Percentiles rank a stretch among this genome's conserved stretches.
Evolutionary conservation across 1,140 invertebrate species (phyloP).

Genomic region (Cyphomyrmex costatus): DNA sequence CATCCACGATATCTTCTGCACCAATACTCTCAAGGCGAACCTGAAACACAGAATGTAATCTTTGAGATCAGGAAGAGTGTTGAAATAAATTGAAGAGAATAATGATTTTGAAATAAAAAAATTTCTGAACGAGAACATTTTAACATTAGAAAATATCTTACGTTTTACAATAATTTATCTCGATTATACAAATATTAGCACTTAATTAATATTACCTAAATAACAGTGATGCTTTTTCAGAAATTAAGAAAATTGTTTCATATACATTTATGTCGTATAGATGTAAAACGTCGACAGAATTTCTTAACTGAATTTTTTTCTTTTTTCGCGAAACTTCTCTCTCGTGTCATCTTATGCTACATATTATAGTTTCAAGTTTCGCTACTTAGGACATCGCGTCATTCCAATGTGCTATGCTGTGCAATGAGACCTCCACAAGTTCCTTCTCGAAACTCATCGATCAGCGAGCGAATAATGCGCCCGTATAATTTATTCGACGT

Average conservation of each 20-base stretch:
- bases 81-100: too few species aligned
- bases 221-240: not conserved
- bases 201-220: not conserved
- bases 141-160: not conserved
- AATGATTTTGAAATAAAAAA: not conserved
- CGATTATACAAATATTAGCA: not conserved
- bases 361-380: slow-evolving; percentile 32
- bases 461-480: slow-evolving; percentile 60
- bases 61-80: not conserved
- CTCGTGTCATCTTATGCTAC: not conserved
- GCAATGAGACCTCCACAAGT: not conserved
- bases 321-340: not conserved
- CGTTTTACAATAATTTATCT: not conserved
- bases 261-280: not conserved
- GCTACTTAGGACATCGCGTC: slow-evolving; percentile 14
- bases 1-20: slow-evolving; percentile 99
- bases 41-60: slow-evolving; percentile 85
- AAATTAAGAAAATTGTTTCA: not conserved
- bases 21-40: slow-evolving; percentile 99
- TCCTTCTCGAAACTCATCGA: slow-evolving; percentile 29
- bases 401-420: not conserved
- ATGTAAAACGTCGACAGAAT: not conserved
- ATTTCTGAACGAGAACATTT: not conserved
- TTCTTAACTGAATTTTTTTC: not conserved
- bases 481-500: slow-evolving; percentile 59